Conservation (phyloP, 2,113 vertebrate genomes). For the Pelvicachromis taeniatus region DNA sequence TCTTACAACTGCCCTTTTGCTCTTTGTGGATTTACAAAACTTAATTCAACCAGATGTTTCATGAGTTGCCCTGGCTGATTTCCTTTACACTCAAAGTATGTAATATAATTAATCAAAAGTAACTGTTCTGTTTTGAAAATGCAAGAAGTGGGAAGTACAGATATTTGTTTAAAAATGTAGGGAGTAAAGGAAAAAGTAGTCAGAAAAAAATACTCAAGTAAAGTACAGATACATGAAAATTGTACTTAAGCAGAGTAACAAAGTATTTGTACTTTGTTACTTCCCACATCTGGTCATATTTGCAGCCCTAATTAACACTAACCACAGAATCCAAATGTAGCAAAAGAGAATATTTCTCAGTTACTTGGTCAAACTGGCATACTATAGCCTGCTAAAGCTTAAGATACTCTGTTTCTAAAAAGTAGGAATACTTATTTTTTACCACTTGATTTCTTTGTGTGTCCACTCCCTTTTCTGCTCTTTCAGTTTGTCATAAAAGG, state of each 20-base stretch:
- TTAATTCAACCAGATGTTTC: background rate
- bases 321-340: background rate
- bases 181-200: background rate
- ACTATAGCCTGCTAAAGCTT: background rate
- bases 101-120: background rate
- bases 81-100: background rate
- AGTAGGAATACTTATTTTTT: background rate
- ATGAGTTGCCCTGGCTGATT: background rate
- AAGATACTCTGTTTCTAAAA: background rate
- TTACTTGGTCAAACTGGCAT: background rate
- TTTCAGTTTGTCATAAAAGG: constrained; percentile 51
- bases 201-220: too few species aligned
- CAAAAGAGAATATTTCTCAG: background rate
- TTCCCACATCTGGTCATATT: background rate
- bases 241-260: background rate
- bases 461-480: background rate
- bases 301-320: background rate
- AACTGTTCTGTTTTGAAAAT: background rate
- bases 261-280: background rate
- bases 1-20: background rate
- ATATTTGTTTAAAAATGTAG: background rate
- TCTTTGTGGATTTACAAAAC: background rate
- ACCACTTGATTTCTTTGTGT: background rate
- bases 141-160: background rate
- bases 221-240: background rate